Evolutionary conservation across 2,113 vertebrate genomes (phyloP).

Genomic region (Thalassarche chlororhynchos): DNA sequence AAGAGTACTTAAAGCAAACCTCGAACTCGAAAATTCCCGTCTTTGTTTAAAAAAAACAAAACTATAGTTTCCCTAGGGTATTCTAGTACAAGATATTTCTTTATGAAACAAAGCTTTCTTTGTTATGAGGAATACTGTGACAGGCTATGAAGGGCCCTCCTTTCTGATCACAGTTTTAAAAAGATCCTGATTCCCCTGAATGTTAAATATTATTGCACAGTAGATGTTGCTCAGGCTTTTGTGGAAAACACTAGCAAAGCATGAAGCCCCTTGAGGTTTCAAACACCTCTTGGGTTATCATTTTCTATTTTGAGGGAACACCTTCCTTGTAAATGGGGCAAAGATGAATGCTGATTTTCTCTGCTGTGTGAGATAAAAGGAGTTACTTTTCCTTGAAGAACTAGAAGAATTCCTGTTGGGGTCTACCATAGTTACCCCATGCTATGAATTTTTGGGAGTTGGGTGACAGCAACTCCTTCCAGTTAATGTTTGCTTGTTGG

Average conservation of each 20-base stretch:
- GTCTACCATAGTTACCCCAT: neutral
- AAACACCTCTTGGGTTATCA: neutral
- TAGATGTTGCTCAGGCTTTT: neutral
- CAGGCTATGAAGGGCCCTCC: neutral
- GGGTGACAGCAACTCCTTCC: neutral
- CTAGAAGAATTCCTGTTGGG: neutral
- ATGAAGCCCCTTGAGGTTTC: neutral
- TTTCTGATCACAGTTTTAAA: slow-evolving; percentile 25
- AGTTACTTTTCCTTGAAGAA: neutral
- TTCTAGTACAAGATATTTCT: slow-evolving; percentile 18
- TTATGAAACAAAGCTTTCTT: slow-evolving; percentile 38
- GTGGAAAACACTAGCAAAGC: neutral
- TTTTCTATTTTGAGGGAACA: neutral
- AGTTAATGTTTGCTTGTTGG: neutral
- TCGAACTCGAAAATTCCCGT: neutral
- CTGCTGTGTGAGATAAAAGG: neutral
- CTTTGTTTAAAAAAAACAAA: neutral
- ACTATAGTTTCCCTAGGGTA: neutral
- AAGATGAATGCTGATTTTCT: neutral
- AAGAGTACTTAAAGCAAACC: slow-evolving; percentile 36
- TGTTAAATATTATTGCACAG: slow-evolving; percentile 26
- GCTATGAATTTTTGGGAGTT: neutral
- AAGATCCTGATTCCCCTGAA: slow-evolving; percentile 8
- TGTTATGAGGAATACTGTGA: slow-evolving; percentile 13
- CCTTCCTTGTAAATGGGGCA: neutral